phyloP scores from a whole-genome alignment of 2,888 invertebrate genomes.

The Epinotia demarniana region DNA sequence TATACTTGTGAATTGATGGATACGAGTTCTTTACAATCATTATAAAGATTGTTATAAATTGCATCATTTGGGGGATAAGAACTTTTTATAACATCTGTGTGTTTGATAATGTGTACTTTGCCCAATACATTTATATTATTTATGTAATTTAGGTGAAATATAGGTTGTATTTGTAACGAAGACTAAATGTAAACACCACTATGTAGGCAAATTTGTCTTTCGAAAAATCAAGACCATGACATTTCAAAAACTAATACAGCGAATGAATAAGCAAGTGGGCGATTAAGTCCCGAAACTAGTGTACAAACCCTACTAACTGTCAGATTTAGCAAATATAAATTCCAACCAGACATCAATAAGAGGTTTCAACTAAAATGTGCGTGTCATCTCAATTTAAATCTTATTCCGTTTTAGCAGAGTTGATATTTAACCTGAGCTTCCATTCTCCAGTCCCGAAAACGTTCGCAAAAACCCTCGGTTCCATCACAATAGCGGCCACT shows the following conservation, averaged over 20 bases:
- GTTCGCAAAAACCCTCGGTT: conserved; percentile 20
- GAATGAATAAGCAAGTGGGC: not conserved
- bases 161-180: too few relatives aligned
- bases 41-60: too few relatives aligned
- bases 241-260: not conserved
- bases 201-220: too few relatives aligned
- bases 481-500: conserved; percentile 31
- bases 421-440: not conserved
- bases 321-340: not conserved
- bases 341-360: not conserved
- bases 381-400: not conserved
- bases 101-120: too few relatives aligned
- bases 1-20: too few relatives aligned
- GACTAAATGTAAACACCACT: too few relatives aligned
- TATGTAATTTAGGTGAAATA: too few relatives aligned
- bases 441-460: not conserved
- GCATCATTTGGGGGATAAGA: too few relatives aligned
- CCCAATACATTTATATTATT: too few relatives aligned
- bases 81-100: too few relatives aligned
- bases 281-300: not conserved
- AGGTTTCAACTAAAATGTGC: not conserved
- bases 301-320: not conserved
- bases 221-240: too few relatives aligned
- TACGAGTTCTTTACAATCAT: too few relatives aligned
- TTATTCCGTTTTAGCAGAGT: not conserved